These are phyloP conservation scores for Porites evermanni DNA, from an alignment of 92 coral and sea anemone genomes.

Conservation along the genomic window DNA sequence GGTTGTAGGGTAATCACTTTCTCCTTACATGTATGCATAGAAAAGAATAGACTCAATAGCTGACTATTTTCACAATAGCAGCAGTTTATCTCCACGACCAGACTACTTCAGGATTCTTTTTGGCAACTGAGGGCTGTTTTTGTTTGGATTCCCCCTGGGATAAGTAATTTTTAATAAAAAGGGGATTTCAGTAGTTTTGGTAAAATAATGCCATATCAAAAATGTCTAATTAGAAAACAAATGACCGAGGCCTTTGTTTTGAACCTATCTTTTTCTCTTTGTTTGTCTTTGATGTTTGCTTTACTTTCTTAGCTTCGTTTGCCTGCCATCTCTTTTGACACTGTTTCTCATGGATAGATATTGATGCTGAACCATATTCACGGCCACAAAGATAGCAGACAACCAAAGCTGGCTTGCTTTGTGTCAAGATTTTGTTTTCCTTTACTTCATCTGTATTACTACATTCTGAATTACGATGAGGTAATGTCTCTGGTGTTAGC, in stretches of 20 bases:
- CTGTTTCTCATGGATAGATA: slow-evolving; percentile 93
- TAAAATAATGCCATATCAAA: too few species aligned
- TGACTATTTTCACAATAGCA: too few species aligned
- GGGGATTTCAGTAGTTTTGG: neutral
- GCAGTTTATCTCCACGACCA: too few species aligned
- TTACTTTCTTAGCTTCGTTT: slow-evolving; percentile 65
- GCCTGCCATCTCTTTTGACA: slow-evolving; percentile 86
- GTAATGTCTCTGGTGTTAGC: slow-evolving; percentile 13
- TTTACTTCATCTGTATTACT: slow-evolving; percentile 13
- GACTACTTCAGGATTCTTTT: too few species aligned
- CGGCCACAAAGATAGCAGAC: slow-evolving; percentile 96
- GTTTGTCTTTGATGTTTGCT: slow-evolving; percentile 22
- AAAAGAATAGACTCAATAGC: too few species aligned
- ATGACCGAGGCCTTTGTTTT: slow-evolving; percentile 73
- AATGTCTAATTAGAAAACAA: slow-evolving; percentile 31
- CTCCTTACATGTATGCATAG: too few species aligned
- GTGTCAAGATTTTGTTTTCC: slow-evolving; percentile 11
- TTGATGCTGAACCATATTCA: slow-evolving; percentile 94
- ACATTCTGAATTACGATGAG: slow-evolving; percentile 7
- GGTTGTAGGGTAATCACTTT: too few species aligned
- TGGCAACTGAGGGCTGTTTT: too few species aligned
- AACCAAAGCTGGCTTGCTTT: slow-evolving; percentile 72
- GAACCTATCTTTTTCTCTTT: slow-evolving; percentile 36
- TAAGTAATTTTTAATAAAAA: too few species aligned
- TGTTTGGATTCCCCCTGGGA: too few species aligned